These are phyloP conservation scores for Falco peregrinus DNA, from an alignment of 2,797 vertebrate species.

Conservation along the genomic window DNA sequence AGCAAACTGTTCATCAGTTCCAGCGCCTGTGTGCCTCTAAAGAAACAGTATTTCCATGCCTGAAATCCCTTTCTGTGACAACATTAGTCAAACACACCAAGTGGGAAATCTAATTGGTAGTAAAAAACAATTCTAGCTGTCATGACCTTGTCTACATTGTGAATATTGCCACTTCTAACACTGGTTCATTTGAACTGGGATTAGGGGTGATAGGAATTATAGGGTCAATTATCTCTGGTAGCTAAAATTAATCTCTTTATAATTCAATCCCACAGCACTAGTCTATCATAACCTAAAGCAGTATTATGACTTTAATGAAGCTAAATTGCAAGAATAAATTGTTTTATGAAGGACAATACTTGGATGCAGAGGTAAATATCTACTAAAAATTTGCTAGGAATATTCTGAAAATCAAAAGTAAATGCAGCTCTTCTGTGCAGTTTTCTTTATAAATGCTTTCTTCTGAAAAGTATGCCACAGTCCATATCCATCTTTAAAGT, in stretches of 20 bases:
- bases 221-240: constrained; percentile 52
- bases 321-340: constrained; percentile 58
- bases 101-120: constrained; percentile 50
- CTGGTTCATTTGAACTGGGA: constrained; percentile 57
- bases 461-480: background rate
- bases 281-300: constrained; percentile 38
- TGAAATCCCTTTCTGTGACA: constrained; percentile 35
- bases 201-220: constrained; percentile 58
- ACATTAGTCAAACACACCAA: constrained; percentile 46
- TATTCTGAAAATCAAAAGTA: constrained; percentile 8
- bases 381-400: background rate
- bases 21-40: background rate
- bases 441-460: background rate
- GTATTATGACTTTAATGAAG: constrained; percentile 47
- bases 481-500: background rate
- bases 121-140: constrained; percentile 53
- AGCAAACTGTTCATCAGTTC: background rate
- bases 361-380: constrained; percentile 29
- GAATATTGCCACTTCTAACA: constrained; percentile 45
- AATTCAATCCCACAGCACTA: constrained; percentile 53
- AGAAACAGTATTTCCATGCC: constrained; percentile 17
- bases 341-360: constrained; percentile 31
- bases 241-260: constrained; percentile 62
- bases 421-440: background rate
- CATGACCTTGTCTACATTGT: constrained; percentile 52